Evolutionary conservation across 2,113 vertebrate species (phyloP).

Genomic region (Hyaena hyaena): DNA sequence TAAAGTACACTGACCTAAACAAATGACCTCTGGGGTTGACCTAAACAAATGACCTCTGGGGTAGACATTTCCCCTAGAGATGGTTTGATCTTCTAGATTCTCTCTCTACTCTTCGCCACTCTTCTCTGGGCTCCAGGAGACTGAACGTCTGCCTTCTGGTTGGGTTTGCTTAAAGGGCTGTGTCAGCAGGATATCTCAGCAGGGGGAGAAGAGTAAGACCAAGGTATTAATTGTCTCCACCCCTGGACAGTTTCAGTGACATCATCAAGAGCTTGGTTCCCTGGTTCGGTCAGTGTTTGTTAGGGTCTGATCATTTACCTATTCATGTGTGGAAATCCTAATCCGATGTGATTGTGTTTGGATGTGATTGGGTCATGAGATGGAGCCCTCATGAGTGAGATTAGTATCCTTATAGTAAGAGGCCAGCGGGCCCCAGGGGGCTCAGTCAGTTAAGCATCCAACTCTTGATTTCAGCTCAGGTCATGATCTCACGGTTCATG

Average conservation of each 20-base stretch:
- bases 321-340: background rate
- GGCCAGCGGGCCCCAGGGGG: too few species aligned
- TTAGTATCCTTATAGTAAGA: background rate
- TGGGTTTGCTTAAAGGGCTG: background rate
- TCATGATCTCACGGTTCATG: too few species aligned
- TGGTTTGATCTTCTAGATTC: background rate
- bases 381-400: background rate
- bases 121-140: background rate
- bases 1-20: background rate
- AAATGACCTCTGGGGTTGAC: background rate
- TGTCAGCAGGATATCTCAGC: too few species aligned
- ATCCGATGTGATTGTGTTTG: fast-evolving
- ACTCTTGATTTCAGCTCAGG: too few species aligned
- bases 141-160: background rate
- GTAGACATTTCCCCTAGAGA: background rate
- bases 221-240: background rate
- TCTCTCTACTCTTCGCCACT: background rate
- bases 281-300: background rate
- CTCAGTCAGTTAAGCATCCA: too few species aligned
- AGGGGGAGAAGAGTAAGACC: too few species aligned
- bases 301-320: too few species aligned
- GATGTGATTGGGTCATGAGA: background rate
- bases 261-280: background rate
- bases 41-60: background rate
- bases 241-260: background rate